Evolutionary conservation across 2,797 vertebrate species (phyloP).

Genomic region (Rousettus madagascariensis): DNA sequence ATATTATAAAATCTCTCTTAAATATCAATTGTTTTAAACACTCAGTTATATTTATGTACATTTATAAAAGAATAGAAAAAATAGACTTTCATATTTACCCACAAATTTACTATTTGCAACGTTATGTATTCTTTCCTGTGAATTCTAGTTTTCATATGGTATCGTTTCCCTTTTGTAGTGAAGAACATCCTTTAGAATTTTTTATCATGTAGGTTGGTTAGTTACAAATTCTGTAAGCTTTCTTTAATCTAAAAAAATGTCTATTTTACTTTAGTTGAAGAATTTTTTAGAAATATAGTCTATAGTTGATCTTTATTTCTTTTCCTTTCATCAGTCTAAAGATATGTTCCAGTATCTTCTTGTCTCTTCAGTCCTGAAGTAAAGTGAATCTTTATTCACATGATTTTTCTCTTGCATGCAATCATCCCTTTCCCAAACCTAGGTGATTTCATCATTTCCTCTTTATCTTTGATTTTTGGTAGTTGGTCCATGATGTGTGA

Average conservation of each 20-base stretch:
- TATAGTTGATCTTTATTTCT: neutral
- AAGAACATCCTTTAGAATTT: neutral
- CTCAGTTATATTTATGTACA: neutral
- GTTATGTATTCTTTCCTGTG: neutral
- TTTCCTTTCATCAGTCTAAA: neutral
- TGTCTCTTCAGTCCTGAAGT: neutral
- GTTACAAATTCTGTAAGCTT: neutral
- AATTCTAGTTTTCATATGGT: neutral
- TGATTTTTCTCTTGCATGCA: neutral
- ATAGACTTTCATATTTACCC: neutral
- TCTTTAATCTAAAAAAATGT: neutral
- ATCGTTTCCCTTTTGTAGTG: neutral
- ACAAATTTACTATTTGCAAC: neutral
- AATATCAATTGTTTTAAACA: neutral
- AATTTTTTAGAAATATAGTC: neutral
- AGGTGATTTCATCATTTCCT: neutral
- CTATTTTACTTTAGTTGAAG: neutral
- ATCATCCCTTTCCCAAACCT: neutral
- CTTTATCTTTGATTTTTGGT: neutral
- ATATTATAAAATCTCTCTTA: neutral
- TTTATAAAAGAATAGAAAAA: neutral
- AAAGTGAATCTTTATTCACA: neutral
- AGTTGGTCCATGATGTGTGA: neutral
- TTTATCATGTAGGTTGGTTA: neutral
- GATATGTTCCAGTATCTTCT: neutral